Percentiles rank a stretch among this genome's conserved stretches.
Conservation (phyloP, 2,113 vertebrate species). For the Neotoma lepida region DNA sequence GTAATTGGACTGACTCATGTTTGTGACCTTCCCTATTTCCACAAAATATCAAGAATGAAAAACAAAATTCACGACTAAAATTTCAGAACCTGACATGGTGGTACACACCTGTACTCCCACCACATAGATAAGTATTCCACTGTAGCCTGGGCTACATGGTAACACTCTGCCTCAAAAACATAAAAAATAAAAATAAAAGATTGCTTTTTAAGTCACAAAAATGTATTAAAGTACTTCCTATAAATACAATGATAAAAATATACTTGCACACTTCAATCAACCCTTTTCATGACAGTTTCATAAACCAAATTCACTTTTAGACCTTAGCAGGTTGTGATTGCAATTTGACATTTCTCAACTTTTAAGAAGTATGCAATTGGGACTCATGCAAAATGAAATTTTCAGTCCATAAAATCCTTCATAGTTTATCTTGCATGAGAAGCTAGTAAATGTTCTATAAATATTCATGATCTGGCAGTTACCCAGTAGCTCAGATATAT, state of each 20-base stretch:
- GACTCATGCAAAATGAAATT: constrained; percentile 56
- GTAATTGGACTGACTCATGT: background rate
- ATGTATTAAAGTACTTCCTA: background rate
- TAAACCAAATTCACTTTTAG: constrained; percentile 32
- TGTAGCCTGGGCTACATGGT: background rate
- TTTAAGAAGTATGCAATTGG: constrained; percentile 47
- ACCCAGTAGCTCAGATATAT: constrained; percentile 20
- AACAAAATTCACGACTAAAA: background rate
- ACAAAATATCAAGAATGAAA: background rate
- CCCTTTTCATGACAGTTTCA: background rate
- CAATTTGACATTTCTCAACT: constrained; percentile 51
- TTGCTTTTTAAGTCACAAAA: background rate
- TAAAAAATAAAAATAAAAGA: background rate
- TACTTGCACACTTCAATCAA: background rate
- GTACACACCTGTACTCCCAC: background rate
- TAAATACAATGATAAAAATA: background rate
- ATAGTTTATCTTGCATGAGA: constrained; percentile 67
- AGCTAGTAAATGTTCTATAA: constrained; percentile 66
- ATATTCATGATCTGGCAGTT: constrained; percentile 63
- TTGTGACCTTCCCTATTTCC: background rate
- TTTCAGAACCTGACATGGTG: background rate
- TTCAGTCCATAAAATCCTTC: constrained; percentile 63
- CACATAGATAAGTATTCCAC: background rate
- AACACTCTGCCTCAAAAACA: background rate
- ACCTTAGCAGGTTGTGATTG: background rate